Evolutionary conservation across 2,797 vertebrate species (phyloP).

Genomic region (Muscicapa striata): DNA sequence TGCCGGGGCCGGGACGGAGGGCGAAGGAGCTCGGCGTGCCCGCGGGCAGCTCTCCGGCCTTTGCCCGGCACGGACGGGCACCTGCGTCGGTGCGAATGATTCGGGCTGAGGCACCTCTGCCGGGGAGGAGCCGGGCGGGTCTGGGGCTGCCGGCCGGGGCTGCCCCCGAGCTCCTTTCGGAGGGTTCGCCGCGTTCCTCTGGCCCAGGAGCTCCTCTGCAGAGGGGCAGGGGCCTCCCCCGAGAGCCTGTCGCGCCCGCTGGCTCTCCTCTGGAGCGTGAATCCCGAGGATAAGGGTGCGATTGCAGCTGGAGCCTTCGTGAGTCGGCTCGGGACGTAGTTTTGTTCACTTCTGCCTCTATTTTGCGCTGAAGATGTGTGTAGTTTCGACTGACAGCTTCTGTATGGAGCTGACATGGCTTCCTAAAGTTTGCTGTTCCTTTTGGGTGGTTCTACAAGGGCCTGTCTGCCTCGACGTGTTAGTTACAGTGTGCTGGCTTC

Average conservation of each 20-base stretch:
- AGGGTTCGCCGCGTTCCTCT: fast-evolving
- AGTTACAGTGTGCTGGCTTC: neutral
- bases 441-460: neutral
- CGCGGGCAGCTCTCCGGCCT: neutral
- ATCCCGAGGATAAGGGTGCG: neutral
- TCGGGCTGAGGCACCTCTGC: neutral
- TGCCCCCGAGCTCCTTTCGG: neutral
- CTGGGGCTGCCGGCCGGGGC: neutral
- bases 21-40: neutral
- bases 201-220: neutral
- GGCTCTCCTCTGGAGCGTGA: neutral
- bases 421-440: neutral
- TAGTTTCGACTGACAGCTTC: neutral
- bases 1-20: neutral
- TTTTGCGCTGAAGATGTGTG: neutral
- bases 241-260: neutral
- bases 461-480: neutral
- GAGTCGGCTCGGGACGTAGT: neutral
- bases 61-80: neutral
- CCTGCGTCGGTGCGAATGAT: neutral
- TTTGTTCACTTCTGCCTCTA: neutral
- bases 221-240: neutral
- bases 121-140: neutral
- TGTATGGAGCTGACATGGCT: neutral
- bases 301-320: neutral